These are phyloP conservation scores for Xylota segnis DNA, from an alignment of 2,888 invertebrate species.

Conservation along the genomic window DNA sequence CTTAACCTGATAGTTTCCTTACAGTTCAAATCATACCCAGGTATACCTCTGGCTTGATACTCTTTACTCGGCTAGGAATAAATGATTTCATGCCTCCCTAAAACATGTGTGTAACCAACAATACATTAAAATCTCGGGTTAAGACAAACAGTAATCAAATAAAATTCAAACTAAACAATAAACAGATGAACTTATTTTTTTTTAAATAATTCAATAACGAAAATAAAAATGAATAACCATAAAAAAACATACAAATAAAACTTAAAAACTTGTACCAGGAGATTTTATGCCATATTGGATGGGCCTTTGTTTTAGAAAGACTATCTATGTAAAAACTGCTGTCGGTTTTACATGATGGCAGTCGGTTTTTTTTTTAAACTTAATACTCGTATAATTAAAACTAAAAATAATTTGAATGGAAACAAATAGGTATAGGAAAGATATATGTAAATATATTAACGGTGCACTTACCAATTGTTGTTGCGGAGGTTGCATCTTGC, in stretches of 20 bases:
- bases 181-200: not conserved
- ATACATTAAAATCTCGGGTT: not conserved
- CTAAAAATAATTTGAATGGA: not conserved
- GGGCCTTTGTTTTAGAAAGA: constrained; percentile 11
- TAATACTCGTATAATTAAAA: not conserved
- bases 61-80: no score
- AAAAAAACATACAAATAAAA: not conserved
- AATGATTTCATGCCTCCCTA: no score
- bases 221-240: not conserved
- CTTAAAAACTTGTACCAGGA: constrained; percentile 9
- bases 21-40: no score
- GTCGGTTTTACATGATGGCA: constrained; percentile 2
- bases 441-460: constrained; percentile 3
- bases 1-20: no score
- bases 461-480: constrained; percentile 82
- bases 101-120: not conserved
- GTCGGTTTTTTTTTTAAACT: not conserved
- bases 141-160: not conserved
- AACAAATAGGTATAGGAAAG: not conserved
- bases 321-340: constrained; percentile 3
- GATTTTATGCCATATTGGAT: constrained; percentile 34
- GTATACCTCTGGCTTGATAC: no score
- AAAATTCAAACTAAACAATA: not conserved
- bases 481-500: constrained; percentile 82
- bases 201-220: not conserved